Evolutionary conservation across 2,888 invertebrate species (phyloP), one percentile per base, ranked within the genome.

Genomic region (Laothoe populi): DNA sequence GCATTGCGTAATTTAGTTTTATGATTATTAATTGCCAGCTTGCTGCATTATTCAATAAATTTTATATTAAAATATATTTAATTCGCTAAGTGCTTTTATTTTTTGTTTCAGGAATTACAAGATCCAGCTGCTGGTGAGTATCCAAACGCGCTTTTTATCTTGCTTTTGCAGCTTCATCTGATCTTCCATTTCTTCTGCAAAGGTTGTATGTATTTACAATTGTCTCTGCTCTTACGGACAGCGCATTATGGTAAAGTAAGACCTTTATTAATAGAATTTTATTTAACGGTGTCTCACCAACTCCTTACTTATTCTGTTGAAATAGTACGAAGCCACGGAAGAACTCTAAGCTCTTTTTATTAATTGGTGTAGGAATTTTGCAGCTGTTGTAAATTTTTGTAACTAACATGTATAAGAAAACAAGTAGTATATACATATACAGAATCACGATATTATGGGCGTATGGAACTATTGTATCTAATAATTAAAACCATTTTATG

Each of bases 71-170:
- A 65, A 65, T 64, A 63, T 64, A 62, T 46, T 61, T 64, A 67
- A 62, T 69, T 64, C 57, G 57, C 45, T 57, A 53, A 60, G 23
- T 24, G 63, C 58, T 63, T 66, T 68, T 71, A 66, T 75, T 74
- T 65, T 46, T 90, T 88, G 88, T 91, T 91, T 35, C 91, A 91
- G 91, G 91, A 89, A 77, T 75, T 83, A 67, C 86, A 86, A 74
- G 90, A 90, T 70, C 73, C 83, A 49, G 87, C 82, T 61, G 69
- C 81, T 58, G 89, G 91, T 91, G 74, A 90, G 91, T 87, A 66
- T 63, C 13, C 16, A 53, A 59, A 7, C 4, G 35, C 31, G 53
- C 53, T 53, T 53, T 53, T 53, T 35, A 53, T 35, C 10, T 35
- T 53, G 2, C 10, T 53, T 53, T 53, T 31, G 53, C 31, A 35